These are phyloP conservation scores for Blastobasis adustella DNA, from an alignment of 2,888 invertebrate genomes.

Conservation along the genomic window DNA sequence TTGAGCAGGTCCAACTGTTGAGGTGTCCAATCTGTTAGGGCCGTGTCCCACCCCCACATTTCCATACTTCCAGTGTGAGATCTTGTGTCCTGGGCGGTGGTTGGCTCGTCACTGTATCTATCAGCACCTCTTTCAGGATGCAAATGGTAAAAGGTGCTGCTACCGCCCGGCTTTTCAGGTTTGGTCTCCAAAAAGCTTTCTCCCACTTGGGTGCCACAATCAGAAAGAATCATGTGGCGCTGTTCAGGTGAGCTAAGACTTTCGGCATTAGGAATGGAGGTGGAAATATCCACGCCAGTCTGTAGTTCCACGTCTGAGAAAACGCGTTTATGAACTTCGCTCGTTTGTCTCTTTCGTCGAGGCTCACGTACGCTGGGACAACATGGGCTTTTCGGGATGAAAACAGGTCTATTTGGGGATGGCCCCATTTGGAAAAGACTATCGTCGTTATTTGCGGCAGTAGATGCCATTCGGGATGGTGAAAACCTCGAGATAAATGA, in stretches of 20 bases:
- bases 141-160: constrained; percentile 9
- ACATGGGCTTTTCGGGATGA: not conserved
- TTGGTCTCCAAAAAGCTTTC: constrained; percentile 11
- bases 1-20: constrained; percentile 2
- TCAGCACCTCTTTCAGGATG: constrained; percentile 5
- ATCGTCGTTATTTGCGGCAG: not conserved
- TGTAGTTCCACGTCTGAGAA: constrained; percentile 5
- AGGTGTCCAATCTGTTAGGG: constrained; percentile 3
- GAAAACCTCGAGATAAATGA: not conserved
- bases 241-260: constrained; percentile 8
- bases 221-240: constrained; percentile 7
- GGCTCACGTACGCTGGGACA: not conserved
- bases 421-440: not conserved
- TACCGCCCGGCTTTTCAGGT: constrained; percentile 8
- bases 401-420: not conserved
- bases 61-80: constrained; percentile 14
- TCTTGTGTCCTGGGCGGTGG: constrained; percentile 10
- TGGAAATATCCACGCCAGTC: constrained; percentile 11
- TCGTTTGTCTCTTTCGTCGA: not conserved
- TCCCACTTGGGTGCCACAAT: constrained; percentile 15
- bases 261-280: constrained; percentile 10
- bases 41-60: constrained; percentile 15
- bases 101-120: constrained; percentile 11
- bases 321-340: not conserved
- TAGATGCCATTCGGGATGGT: not conserved